These are phyloP conservation scores for Galleria mellonella DNA, from an alignment of 1,140 invertebrate species.

Conservation along the genomic window DNA sequence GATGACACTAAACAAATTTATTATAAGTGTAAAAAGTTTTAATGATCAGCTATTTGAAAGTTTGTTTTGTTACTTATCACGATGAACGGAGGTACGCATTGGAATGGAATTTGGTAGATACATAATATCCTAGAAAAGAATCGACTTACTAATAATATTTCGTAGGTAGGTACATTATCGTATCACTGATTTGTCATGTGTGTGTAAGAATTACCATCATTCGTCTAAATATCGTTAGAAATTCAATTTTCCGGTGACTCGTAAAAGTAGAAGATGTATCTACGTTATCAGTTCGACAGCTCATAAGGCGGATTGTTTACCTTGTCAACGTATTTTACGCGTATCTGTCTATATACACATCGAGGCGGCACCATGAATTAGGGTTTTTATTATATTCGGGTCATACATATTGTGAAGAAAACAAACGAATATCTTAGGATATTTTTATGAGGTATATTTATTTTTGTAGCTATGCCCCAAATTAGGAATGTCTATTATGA, in stretches of 20 bases:
- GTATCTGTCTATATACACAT: not conserved
- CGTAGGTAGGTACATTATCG: not conserved
- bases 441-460: no score
- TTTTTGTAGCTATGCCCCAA: no score
- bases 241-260: slow-evolving; percentile 26
- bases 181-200: not conserved
- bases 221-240: slow-evolving; percentile 14
- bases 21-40: no score
- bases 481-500: no score
- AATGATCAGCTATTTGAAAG: no score
- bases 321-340: slow-evolving; percentile 2
- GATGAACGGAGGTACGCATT: no score
- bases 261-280: slow-evolving; percentile 17
- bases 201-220: slow-evolving; percentile 1
- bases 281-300: slow-evolving; percentile 24
- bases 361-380: slow-evolving; percentile 4
- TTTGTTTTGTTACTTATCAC: no score
- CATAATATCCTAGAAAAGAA: no score
- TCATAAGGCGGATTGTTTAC: slow-evolving; percentile 28
- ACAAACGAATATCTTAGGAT: not conserved
- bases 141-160: no score
- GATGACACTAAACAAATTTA: no score
- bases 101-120: no score
- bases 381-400: slow-evolving; percentile 7
- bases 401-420: not conserved